phyloP scores from a whole-genome alignment of 2,113 vertebrate species.

The Ibidorhyncha struthersii region DNA sequence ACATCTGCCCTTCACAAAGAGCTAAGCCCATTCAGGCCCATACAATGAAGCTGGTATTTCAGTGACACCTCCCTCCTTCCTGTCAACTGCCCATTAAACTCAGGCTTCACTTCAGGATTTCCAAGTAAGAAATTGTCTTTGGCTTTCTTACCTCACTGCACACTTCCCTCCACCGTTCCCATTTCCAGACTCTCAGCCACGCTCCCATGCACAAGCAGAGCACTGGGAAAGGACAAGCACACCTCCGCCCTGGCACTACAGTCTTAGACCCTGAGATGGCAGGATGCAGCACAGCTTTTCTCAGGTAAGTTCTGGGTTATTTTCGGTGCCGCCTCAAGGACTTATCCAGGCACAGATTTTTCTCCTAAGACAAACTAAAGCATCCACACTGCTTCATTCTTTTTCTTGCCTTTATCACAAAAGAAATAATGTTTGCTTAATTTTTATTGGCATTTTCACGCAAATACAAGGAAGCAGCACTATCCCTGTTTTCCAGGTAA shows the following conservation, averaged over 20 bases:
- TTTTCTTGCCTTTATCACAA: not conserved
- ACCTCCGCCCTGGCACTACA: not conserved
- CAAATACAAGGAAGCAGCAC: not conserved
- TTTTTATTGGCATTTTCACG: not conserved
- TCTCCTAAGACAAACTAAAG: not conserved
- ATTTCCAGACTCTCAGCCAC: not conserved
- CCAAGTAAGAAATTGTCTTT: not conserved
- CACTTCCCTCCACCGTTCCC: not conserved
- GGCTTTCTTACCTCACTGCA: not conserved
- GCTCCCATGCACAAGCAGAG: rapidly evolving
- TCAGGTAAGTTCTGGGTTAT: not conserved
- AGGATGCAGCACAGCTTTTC: not conserved
- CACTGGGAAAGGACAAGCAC: not conserved
- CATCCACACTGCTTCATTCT: not conserved
- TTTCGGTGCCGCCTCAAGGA: not conserved
- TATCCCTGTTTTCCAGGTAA: not conserved
- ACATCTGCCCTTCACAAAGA: constrained; percentile 28
- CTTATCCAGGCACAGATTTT: not conserved
- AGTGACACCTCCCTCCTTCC: not conserved
- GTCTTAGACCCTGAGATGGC: not conserved
- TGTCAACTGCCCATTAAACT: not conserved
- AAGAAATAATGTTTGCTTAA: not conserved
- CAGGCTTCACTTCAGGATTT: not conserved
- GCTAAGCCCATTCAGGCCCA: constrained; percentile 3
- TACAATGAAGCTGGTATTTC: not conserved